These are phyloP conservation scores for Chionis minor DNA, from an alignment of 2,113 vertebrate genomes.

Conservation along the genomic window DNA sequence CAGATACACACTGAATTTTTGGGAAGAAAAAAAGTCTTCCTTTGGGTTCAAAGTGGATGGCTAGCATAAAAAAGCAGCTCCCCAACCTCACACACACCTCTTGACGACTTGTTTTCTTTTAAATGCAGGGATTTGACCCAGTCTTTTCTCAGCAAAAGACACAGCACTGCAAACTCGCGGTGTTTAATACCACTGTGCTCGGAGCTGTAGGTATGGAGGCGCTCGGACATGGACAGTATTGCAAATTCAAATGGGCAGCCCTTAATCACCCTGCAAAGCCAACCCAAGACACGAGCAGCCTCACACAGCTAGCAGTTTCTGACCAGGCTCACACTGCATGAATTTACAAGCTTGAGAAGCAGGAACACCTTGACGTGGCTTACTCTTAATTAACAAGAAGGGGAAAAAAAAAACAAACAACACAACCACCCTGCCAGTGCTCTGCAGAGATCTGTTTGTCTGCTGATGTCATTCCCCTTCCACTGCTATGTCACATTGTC, in stretches of 20 bases:
- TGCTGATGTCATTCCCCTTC: neutral
- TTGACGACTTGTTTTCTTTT: no score
- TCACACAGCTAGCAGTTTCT: neutral
- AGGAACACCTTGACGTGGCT: neutral
- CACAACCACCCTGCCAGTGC: neutral
- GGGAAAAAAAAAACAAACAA: neutral
- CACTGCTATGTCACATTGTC: neutral
- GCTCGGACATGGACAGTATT: accelerated
- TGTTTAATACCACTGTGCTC: accelerated
- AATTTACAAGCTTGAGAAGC: neutral
- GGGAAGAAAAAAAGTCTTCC: neutral
- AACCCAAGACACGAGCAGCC: neutral
- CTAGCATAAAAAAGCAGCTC: neutral
- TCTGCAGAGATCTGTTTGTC: accelerated
- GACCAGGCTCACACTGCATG: neutral
- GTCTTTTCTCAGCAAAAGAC: neutral
- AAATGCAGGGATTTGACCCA: neutral
- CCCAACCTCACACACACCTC: neutral
- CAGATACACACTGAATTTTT: neutral
- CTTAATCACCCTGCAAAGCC: neutral
- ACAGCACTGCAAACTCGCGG: neutral
- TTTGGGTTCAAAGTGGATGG: neutral
- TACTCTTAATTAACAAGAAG: neutral
- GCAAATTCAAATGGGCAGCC: neutral
- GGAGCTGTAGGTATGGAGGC: neutral